A percentile compares a stretch with the other conserved stretches of the same genome.
Conservation (phyloP, 1,140 invertebrate genomes). For the Drosophila fuyamai region DNA sequence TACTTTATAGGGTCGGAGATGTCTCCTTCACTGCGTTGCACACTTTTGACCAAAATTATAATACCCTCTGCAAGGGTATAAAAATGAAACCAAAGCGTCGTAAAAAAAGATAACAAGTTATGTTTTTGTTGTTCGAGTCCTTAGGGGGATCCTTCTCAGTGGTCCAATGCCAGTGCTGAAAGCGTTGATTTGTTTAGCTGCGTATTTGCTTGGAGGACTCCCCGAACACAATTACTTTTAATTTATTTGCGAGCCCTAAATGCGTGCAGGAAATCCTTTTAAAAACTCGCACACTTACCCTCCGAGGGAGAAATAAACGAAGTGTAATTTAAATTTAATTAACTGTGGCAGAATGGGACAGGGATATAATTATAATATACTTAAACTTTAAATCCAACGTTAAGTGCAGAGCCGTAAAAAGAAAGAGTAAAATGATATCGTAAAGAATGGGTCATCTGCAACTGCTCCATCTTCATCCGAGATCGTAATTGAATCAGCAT, state of each 20-base stretch:
- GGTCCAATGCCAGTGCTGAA: conserved; percentile 6
- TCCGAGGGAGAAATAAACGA: conserved; percentile 8
- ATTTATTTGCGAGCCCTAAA: conserved; percentile 56
- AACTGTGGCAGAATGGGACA: conserved; percentile 13
- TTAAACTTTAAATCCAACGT: conserved; percentile 16
- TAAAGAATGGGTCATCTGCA: conserved; percentile 35
- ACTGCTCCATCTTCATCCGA: conserved; percentile 15
- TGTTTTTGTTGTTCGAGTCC: conserved; percentile 56
- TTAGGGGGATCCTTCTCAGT: conserved; percentile 29
- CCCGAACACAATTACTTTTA: conserved; percentile 64
- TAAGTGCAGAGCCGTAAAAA: conserved; percentile 20
- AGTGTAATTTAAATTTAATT: conserved; percentile 72
- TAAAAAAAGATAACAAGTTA: conserved; percentile 75
- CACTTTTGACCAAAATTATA: too few relatives aligned
- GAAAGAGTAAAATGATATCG: conserved; percentile 12
- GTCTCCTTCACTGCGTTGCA: too few relatives aligned
- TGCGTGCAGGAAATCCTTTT: conserved; percentile 42
- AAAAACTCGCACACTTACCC: conserved; percentile 21
- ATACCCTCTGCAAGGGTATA: too few relatives aligned
- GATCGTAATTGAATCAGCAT: conserved; percentile 71
- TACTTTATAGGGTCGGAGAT: too few relatives aligned
- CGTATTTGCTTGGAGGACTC: conserved; percentile 37
- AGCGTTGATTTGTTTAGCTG: conserved; percentile 68
- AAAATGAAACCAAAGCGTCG: conserved; percentile 37
- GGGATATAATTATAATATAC: conserved; percentile 27